Conservation (phyloP, 1,140 invertebrate genomes). For the Drosophila funebris region DNA sequence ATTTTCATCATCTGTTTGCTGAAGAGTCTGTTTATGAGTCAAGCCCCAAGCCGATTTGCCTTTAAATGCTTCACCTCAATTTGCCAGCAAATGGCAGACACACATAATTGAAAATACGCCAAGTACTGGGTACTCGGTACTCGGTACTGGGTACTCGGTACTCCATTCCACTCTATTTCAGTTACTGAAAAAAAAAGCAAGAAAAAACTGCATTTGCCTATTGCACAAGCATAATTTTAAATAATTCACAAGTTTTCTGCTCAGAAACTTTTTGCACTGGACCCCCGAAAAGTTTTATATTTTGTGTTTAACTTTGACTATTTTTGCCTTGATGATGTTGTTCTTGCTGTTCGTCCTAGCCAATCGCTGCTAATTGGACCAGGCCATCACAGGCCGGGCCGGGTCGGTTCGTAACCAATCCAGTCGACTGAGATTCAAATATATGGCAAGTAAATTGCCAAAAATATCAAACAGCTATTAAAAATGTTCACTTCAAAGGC, state of each 20-base stretch:
- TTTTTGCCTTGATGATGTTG: conserved; percentile 48
- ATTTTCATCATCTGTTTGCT: not conserved
- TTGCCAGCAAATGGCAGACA: conserved; percentile 51
- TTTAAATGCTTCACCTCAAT: conserved; percentile 65
- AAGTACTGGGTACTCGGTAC: conserved; percentile 13
- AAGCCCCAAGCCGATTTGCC: conserved; percentile 52
- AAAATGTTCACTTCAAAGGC: conserved; percentile 5
- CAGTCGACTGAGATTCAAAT: conserved; percentile 23
- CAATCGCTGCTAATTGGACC: conserved; percentile 45
- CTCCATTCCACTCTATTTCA: conserved; percentile 6
- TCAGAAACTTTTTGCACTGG: conserved; percentile 41
- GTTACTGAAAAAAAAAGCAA: not conserved
- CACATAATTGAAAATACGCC: conserved; percentile 44
- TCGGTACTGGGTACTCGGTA: not conserved
- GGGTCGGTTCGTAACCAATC: not conserved
- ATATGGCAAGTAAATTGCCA: conserved; percentile 10
- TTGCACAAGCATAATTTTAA: conserved; percentile 48
- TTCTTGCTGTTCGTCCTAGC: conserved; percentile 21
- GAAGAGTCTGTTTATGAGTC: conserved; percentile 26
- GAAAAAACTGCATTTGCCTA: conserved; percentile 19
- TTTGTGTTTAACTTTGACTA: conserved; percentile 40
- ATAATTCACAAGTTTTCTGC: conserved; percentile 56
- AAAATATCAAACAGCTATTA: conserved; percentile 8
- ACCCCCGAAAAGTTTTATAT: conserved; percentile 14
- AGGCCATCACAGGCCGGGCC: not conserved